Conservation (phyloP, 2,888 invertebrate genomes). For the Imbricaverruca yamaguchii region DNA sequence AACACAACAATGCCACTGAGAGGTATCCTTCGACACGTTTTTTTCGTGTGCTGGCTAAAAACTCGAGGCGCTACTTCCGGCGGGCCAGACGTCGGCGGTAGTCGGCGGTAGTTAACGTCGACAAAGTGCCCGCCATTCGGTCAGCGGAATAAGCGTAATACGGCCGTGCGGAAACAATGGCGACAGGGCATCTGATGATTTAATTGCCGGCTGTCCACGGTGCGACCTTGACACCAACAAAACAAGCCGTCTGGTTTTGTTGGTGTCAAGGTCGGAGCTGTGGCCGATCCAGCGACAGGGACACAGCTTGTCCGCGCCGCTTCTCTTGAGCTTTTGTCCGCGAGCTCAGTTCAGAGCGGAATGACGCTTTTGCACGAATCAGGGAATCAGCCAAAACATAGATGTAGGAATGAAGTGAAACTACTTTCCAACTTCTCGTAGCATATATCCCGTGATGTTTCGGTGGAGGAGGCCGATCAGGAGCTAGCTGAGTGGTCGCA, state of each 20-base stretch:
- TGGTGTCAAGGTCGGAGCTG: too few species aligned
- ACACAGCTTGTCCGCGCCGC: too few species aligned
- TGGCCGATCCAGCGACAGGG: too few species aligned
- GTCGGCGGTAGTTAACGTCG: not conserved
- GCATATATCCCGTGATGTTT: too few species aligned
- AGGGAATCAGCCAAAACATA: too few species aligned
- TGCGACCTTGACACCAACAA: not conserved
- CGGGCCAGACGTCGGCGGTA: not conserved
- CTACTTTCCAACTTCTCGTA: too few species aligned
- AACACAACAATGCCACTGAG: not conserved
- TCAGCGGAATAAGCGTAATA: not conserved
- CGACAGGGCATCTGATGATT: not conserved
- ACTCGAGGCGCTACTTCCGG: not conserved
- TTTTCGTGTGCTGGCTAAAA: not conserved
- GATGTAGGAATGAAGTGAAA: too few species aligned
- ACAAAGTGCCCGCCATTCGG: conserved; percentile 6
- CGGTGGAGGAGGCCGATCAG: too few species aligned
- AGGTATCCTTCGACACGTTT: not conserved
- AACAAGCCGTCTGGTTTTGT: not conserved
- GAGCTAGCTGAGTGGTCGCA: too few species aligned
- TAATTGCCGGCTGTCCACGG: not conserved
- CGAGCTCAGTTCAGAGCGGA: too few species aligned
- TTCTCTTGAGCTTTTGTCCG: too few species aligned
- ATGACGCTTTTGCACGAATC: too few species aligned
- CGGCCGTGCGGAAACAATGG: not conserved